Base-by-base conservation (phyloP, 2,113 vertebrate genomes). In the Dascyllus trimaculatus region DNA sequence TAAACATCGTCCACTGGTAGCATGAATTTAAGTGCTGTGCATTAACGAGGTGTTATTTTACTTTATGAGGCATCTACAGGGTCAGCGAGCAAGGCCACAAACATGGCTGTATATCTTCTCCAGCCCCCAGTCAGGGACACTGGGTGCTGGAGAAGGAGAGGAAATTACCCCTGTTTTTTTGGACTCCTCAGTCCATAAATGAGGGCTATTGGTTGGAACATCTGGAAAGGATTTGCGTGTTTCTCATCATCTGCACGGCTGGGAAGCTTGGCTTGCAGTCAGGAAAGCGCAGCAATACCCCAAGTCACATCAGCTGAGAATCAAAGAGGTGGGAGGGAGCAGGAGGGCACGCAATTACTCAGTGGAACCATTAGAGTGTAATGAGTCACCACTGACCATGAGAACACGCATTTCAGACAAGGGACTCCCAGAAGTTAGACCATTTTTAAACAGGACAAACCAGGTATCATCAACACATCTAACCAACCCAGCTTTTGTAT, bases 141-240 rank as follows among this genome's bases (percentile, higher is more conserved):
- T 32, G 22, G 79, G 74, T 84, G 81, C 75, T 68, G 71, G 51
- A 48, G 38, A 62, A 68, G 78, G 43, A 85, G 59, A 77, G 78
- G 63, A 85, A 81, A 84, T 80, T 72, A 54, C 18, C 9, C 56
- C 8, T 32, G 29, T 61, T 81, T 69, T 73, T 67, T 73, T 29
- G 32, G 78, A 61, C 56, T 64, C 49, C 53, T 60, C 14, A 0
- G 61, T 64, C 38, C 19, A 81, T 83, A 86, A 90, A 82, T 80
- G 63, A 75, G 78, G 26, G 60, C 77, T 75, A 60, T 63, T 71
- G 77, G 81, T 57, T 35, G 69, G 56, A 89, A 90, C 92, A 93
- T 93, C 91, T 93, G 92, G 92, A 90, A 91, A 56, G 65, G 77
- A 90, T 93, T 93, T 85, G 65, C 45, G 56, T 80, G 83, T 87